Percentiles rank a stretch among this genome's conserved stretches.
Evolutionary conservation across 2,113 vertebrate species (phyloP).

Genomic region (Amazona guildingii): DNA sequence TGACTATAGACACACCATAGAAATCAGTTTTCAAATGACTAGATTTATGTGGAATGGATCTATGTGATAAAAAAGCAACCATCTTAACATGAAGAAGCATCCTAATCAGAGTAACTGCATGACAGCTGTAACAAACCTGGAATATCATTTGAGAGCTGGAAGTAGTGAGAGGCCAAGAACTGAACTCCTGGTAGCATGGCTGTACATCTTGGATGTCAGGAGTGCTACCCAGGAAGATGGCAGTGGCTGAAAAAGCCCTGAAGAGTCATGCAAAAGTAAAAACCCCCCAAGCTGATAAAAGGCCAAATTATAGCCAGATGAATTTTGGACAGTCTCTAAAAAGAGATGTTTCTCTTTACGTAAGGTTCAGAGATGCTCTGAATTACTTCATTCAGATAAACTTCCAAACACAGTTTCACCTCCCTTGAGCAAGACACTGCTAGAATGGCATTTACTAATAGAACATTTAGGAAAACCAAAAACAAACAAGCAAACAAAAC

Average conservation of each 20-base stretch:
- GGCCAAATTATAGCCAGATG: not conserved
- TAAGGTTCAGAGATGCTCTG: not conserved
- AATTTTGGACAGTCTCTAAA: not conserved
- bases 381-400: not conserved
- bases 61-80: not conserved
- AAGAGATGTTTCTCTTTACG: not conserved
- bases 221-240: not conserved
- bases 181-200: not conserved
- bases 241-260: not conserved
- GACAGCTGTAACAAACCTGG: not conserved
- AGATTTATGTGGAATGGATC: not conserved
- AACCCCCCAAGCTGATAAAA: not conserved
- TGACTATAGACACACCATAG: not conserved
- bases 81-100: not conserved
- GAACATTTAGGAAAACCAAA: not conserved
- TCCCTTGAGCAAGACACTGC: not conserved
- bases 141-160: not conserved
- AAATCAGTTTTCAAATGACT: not conserved
- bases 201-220: not conserved
- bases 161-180: not conserved
- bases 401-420: not conserved
- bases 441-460: not conserved
- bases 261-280: not conserved
- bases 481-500: not conserved
- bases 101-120: not conserved